Evolutionary conservation across 1,140 invertebrate species (phyloP).

Genomic region (Triops cancriformis): DNA sequence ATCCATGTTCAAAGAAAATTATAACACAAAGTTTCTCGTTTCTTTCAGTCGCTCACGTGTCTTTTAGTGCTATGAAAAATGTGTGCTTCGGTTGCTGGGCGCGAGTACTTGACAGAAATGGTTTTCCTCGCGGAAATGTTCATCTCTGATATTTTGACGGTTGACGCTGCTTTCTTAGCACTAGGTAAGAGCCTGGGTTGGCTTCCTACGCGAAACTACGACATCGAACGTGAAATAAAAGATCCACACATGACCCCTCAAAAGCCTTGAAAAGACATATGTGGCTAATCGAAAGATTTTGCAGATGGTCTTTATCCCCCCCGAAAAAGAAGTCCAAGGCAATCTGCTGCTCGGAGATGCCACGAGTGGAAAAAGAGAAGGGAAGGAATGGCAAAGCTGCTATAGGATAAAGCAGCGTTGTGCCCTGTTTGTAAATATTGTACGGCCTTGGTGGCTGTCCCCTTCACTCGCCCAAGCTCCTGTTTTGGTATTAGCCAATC

Average conservation of each 20-base stretch:
- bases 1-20: no score
- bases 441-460: not conserved
- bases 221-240: not conserved
- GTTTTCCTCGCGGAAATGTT: no score
- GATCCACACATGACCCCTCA: not conserved
- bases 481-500: not conserved
- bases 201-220: no score
- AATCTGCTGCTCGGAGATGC: not conserved
- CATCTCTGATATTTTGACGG: no score
- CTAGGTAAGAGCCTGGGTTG: no score
- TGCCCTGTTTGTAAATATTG: slow-evolving; percentile 11
- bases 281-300: not conserved
- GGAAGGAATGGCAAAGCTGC: not conserved
- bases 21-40: no score
- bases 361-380: not conserved
- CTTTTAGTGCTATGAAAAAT: no score
- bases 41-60: no score
- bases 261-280: not conserved
- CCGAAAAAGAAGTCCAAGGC: not conserved
- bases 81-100: no score
- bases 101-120: no score
- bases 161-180: no score
- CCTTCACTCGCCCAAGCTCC: not conserved
- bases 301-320: not conserved
- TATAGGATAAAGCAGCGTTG: not conserved